A percentile compares a stretch with the other conserved stretches of the same genome.
Conservation (phyloP, 2,888 invertebrate genomes). For the Sesia apiformis region DNA sequence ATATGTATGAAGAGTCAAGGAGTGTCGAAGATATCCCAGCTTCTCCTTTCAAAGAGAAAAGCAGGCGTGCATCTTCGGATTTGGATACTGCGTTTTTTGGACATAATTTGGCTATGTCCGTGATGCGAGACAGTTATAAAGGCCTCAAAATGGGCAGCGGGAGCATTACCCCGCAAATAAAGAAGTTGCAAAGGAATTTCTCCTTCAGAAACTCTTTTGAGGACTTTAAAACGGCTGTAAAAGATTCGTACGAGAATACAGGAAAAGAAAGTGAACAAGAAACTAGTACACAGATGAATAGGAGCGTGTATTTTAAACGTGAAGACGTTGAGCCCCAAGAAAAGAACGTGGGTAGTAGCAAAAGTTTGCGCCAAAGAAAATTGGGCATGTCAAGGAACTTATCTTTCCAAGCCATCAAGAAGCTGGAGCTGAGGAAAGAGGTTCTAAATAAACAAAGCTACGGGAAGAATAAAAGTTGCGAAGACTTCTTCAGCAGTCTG, state of each 20-base stretch:
- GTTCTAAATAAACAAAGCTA: conserved; percentile 35
- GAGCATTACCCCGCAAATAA: conserved; percentile 42
- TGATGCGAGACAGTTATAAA: conserved; percentile 46
- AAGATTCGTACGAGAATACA: conserved; percentile 19
- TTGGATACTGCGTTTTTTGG: conserved; percentile 24
- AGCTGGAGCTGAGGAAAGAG: conserved; percentile 37
- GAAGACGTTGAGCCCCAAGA: conserved; percentile 11
- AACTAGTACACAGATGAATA: conserved; percentile 23
- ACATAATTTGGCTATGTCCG: conserved; percentile 33
- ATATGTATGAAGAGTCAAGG: conserved; percentile 31
- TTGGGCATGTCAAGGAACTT: conserved; percentile 26
- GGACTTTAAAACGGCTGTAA: conserved; percentile 22
- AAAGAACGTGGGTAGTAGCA: conserved; percentile 5
- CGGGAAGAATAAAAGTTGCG: conserved; percentile 36
- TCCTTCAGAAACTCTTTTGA: conserved; percentile 38
- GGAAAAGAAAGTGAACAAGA: conserved; percentile 15
- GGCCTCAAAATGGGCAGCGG: conserved; percentile 33
- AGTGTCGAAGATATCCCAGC: conserved; percentile 61
- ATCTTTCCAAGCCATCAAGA: conserved; percentile 29
- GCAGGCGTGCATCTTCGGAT: conserved; percentile 54
- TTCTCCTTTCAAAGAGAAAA: conserved; percentile 52
- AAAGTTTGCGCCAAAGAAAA: conserved; percentile 28
- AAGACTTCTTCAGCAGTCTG: conserved; percentile 23
- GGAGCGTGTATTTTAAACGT: conserved; percentile 29
- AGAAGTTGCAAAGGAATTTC: conserved; percentile 44